Base-by-base conservation (phyloP, 2,113 vertebrate genomes). In the Fulmarus glacialis region DNA sequence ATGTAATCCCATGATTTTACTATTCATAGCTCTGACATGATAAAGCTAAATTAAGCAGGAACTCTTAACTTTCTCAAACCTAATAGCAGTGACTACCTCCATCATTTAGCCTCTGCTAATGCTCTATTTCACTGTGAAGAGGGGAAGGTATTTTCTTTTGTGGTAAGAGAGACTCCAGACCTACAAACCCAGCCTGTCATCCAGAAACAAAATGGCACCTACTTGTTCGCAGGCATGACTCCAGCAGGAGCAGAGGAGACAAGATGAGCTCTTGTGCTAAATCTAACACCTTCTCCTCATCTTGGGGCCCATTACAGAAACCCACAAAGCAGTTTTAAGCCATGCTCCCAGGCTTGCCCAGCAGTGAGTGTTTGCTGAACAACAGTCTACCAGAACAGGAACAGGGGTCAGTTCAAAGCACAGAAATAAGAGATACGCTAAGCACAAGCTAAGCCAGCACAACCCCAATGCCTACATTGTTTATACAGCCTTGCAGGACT, bases 21-120 rank as follows among this genome's bases (percentile, higher is more conserved):
- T 96, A 95, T 97, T 97, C 95, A 95, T 96, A 97, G 94, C 93
- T 30, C 66, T 80, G 94, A 94, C 93, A 93, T 1, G n/a, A 89
- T 30, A 58, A 89, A 80, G 74, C 87, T 94, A 96, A 97, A 97
- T 95, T 88, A 94, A 96, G 96, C 89, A 94, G 60, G 73, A 93
- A 48, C 84, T 68, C 89, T 82, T 82, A 45, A 72, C 93, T 96
- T 72, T 77, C 79, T 75, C 87, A 68, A 18, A 34, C 16, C 83
- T 75, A 55, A 34, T 1, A 58, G 82, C 85, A 77, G 88, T 19
- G 82, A 70, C 40, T 22, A 32, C 77, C 63, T 78, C 50, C 17
- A 50, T 2, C 3, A 4, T 24, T 50, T 5, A 40, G 27, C 78
- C 90, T 11, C 77, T 70, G 79, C 80, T 70, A 66, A 30, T 7